Evolutionary conservation across 2,113 vertebrate genomes (phyloP), one percentile per base, ranked within the genome.

Genomic region (Tragelaphus scriptus): DNA sequence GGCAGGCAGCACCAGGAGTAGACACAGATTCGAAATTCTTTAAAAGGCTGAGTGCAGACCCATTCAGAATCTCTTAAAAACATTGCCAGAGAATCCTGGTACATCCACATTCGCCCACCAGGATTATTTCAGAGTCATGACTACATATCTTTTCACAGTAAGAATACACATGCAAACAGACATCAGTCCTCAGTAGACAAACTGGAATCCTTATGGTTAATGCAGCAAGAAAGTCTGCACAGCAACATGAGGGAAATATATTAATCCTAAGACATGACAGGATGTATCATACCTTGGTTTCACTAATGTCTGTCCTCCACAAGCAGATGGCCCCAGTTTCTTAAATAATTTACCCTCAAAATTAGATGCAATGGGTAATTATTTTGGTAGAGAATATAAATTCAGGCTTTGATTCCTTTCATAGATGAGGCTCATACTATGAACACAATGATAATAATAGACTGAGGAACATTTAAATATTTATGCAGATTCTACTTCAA

Each of bases 401-500:
- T 97, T 97, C 84, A 92, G 53, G 14, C 59, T 97, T 95, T 97
- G 89, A 96, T 95, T 94, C 47, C 80, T 96, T 94, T 97, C 81
- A 93, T 32, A 90, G 63, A 93, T 53, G 84, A 97, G 89, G 81
- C 89, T 95, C 47, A 89, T 94, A 79, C 40, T 90, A 97, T 30
- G 91, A 97, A 97, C 88, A 95, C 93, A 93, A 89, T 32, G 80
- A 90, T 97, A 95, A 97, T 97, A 91, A 95, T 63, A 97, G 86
- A 49, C 40, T 85, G 91, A 97, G 88, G 75, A 90, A 13, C 58
- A 97, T 98, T 98, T 96, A 98, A 97, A 97, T 95, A 97, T 98
- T 98, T 97, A 98, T 97, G 86, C 47, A 97, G 88, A 93, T 90
- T 96, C 53, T 84, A 90, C 28, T 91, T 92, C 61, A 94, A 58